Conservation (phyloP, 2,888 invertebrate species). For the Eupeodes latifasciatus region DNA sequence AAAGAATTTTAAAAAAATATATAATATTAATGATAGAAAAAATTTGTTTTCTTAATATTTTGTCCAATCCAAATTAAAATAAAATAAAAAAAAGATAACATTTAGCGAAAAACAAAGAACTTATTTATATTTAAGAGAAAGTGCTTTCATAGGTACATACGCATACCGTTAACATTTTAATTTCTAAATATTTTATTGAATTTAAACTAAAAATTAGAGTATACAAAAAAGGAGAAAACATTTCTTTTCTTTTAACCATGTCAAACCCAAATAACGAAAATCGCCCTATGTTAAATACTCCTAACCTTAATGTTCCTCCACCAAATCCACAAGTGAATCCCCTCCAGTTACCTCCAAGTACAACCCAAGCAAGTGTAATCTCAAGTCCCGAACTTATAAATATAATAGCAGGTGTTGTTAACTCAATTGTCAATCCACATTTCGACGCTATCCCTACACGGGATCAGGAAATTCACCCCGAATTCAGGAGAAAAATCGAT, state of each 20-base stretch:
- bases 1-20: no score
- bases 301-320: no score
- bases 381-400: neutral
- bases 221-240: no score
- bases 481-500: neutral
- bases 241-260: no score
- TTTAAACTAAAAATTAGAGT: no score
- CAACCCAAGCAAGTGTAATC: neutral
- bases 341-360: no score
- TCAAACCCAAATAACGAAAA: no score
- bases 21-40: no score
- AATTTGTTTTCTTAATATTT: neutral
- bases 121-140: slow-evolving; percentile 6
- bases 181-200: slow-evolving; percentile 1
- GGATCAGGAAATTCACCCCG: neutral
- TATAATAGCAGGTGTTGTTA: neutral
- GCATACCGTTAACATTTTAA: slow-evolving; percentile 1
- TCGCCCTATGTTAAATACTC: no score
- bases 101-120: neutral
- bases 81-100: neutral
- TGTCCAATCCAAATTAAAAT: neutral
- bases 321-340: neutral
- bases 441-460: neutral
- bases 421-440: neutral
- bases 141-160: slow-evolving; percentile 1